Conservation (phyloP, 2,888 invertebrate species). For the Caenorhabditis panamensis region DNA sequence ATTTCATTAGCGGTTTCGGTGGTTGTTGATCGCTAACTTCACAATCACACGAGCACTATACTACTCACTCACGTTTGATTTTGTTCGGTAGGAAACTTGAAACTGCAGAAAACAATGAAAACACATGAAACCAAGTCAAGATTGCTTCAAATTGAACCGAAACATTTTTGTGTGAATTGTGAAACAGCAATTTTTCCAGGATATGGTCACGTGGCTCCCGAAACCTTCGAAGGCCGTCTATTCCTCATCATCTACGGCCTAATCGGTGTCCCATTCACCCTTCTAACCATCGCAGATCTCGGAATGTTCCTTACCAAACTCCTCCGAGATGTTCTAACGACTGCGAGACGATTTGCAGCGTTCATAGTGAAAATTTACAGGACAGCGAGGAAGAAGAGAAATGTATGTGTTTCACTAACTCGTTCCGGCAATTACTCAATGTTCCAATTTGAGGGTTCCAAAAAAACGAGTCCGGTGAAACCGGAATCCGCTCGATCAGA, state of each 20-base stretch:
- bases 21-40: too few relatives aligned
- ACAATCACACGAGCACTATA: too few relatives aligned
- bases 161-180: too few relatives aligned
- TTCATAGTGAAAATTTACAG: constrained; percentile 29
- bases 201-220: constrained; percentile 79
- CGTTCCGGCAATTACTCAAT: too few relatives aligned
- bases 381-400: constrained; percentile 24
- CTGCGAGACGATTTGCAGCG: constrained; percentile 33
- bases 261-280: constrained; percentile 78
- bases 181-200: constrained; percentile 54
- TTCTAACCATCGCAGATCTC: constrained; percentile 78
- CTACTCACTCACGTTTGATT: too few relatives aligned
- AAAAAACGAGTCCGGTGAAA: constrained; percentile 36
- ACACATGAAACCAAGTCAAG: too few relatives aligned
- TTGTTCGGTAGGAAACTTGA: too few relatives aligned
- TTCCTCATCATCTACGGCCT: constrained; percentile 78
- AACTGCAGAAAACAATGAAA: too few relatives aligned
- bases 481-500: constrained; percentile 34
- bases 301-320: constrained; percentile 76
- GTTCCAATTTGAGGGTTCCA: too few relatives aligned
- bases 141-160: too few relatives aligned
- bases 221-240: constrained; percentile 73
- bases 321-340: constrained; percentile 39
- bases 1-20: too few relatives aligned
- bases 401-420: too few relatives aligned